phyloP scores from a whole-genome alignment of 2,113 vertebrate species.

The Periophthalmodon schlosseri region DNA sequence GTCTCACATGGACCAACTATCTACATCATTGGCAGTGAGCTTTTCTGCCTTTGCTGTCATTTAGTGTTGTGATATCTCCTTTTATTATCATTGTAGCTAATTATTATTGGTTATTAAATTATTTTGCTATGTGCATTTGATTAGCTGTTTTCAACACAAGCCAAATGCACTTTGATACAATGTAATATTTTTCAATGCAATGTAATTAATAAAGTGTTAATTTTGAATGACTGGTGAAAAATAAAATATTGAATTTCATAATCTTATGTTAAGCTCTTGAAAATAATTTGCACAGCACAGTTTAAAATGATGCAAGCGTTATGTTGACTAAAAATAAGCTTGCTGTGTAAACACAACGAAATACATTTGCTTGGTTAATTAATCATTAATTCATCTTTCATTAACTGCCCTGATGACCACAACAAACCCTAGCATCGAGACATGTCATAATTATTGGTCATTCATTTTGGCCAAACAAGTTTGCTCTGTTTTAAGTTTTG shows the following conservation, averaged over 20 bases:
- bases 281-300: not conserved
- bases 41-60: not conserved
- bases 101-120: conserved; percentile 9
- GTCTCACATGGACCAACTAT: not conserved
- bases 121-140: not conserved
- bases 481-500: not conserved
- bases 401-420: not conserved
- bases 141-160: not conserved
- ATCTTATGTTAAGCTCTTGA: not conserved
- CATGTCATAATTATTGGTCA: not conserved
- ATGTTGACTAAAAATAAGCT: not conserved
- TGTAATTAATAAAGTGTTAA: not conserved
- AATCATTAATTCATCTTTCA: not conserved
- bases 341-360: not conserved
- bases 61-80: not conserved
- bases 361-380: no score
- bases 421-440: not conserved
- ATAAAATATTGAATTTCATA: not conserved
- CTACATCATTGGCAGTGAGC: not conserved
- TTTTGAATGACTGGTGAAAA: not conserved
- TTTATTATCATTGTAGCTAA: not conserved
- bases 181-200: not conserved
- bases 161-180: not conserved
- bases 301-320: not conserved
- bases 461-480: not conserved